Evolutionary conservation across 2,113 vertebrate genomes (phyloP).

Genomic region (Oncorhynchus nerka): DNA sequence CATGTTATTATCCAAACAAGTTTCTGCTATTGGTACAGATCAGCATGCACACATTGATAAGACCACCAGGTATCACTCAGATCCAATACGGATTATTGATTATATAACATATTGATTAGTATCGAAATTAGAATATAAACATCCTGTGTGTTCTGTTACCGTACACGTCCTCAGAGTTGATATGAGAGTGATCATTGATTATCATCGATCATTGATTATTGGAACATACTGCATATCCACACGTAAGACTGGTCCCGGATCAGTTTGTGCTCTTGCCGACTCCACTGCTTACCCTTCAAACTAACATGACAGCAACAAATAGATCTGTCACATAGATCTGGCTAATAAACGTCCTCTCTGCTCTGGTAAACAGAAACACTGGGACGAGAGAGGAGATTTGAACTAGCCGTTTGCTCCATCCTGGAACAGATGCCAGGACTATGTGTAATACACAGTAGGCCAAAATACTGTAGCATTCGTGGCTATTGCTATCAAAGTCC

Average conservation of each 20-base stretch:
- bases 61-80: not conserved
- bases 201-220: not conserved
- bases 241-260: too few species aligned
- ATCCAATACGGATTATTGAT: not conserved
- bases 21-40: not conserved
- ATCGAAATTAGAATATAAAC: not conserved
- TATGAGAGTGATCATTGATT: not conserved
- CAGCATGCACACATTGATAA: not conserved
- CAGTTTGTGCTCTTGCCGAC: too few species aligned
- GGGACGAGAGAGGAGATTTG: not conserved
- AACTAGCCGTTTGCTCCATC: not conserved
- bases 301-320: not conserved
- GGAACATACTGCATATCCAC: too few species aligned
- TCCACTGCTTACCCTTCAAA: not conserved
- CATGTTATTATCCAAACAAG: not conserved
- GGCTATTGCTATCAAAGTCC: not conserved
- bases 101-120: not conserved
- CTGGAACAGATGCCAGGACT: not conserved
- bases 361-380: not conserved
- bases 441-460: not conserved
- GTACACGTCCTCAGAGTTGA: not conserved
- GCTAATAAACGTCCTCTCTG: not conserved
- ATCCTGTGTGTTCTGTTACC: not conserved
- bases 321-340: not conserved
- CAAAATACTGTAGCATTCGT: not conserved